These are phyloP conservation scores for Perodicticus potto DNA, from an alignment of 2,797 vertebrate genomes.

Conservation along the genomic window DNA sequence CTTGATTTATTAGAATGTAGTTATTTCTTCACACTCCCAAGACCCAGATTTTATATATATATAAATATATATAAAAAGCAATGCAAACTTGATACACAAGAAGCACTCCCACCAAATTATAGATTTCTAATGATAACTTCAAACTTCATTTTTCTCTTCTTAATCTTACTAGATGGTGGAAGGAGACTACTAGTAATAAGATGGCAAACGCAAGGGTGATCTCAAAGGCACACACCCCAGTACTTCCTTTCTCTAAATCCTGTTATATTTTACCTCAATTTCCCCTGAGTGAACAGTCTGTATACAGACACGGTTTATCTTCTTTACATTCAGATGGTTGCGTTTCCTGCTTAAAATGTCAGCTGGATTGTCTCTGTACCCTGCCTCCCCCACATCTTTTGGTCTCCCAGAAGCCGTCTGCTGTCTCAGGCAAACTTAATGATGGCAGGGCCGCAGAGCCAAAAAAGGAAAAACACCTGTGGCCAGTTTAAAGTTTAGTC, in stretches of 20 bases:
- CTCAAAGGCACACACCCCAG: not conserved
- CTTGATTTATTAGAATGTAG: no score
- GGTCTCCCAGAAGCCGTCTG: constrained; percentile 83
- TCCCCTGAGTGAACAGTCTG: constrained; percentile 67
- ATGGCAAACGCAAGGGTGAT: not conserved
- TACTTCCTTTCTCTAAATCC: not conserved
- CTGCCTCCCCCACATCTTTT: constrained; percentile 71
- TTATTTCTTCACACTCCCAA: no score
- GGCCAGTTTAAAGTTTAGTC: constrained; percentile 82
- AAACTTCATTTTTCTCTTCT: not conserved
- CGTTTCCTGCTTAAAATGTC: constrained; percentile 84
- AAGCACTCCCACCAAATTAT: not conserved
- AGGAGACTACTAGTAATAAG: not conserved
- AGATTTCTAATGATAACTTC: not conserved
- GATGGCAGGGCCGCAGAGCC: constrained; percentile 81
- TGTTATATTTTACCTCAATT: constrained; percentile 74
- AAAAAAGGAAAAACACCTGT: constrained; percentile 86
- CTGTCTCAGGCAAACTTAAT: constrained; percentile 85
- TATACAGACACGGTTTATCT: constrained; percentile 75
- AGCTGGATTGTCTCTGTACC: constrained; percentile 82
- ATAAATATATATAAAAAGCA: no score
- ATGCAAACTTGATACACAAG: not conserved
- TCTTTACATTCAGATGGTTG: constrained; percentile 84
- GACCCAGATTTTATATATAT: no score
- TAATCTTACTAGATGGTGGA: not conserved